Evolutionary conservation across 2,113 vertebrate genomes (phyloP), one percentile per base, ranked within the genome.

Genomic region (Lepisosteus oculatus): DNA sequence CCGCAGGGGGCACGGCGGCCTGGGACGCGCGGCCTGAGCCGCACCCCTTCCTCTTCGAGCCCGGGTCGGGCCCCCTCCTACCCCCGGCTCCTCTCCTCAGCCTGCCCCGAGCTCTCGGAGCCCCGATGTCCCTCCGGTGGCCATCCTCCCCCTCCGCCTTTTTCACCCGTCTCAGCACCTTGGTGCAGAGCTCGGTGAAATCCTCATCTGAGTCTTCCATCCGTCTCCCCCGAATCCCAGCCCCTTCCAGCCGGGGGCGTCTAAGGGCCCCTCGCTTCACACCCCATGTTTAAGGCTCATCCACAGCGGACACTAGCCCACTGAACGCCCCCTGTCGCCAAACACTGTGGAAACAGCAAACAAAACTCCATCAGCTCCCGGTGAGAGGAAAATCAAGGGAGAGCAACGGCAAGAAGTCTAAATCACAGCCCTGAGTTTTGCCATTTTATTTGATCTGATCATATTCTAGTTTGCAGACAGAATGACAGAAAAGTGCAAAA

Each of bases 171-270:
- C 90, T 93, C 61, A 95, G 86, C 63, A 93, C 81, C 80, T 88
- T 95, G 0, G 93, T 88, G 71, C 92, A 93, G 76, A 96, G 85
- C 66, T 95, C 92, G 56, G 88, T 91, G 82, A 98, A 99, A 74
- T 99, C 96, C 79, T 85, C 93, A 43, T 95, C 96, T 0, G 94
- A 95, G 70, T 97, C 95, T 79, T 97, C 94, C 97, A 97, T 97
- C 64, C 65, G 51, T 42, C 51, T 29, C 43, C 12, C n/a, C 44
- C 43, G 5, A n/a, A 45, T 42, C 4, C 45, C 45, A 17, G 17
- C 3, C 13, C 14, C 61, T 15, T 29, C 3, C 14, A 63, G 15
- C 9, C 61, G 59, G n/a, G 47, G 43, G 0, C 15, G 47, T 65
- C 42, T 44, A 11, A 55, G n/a, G 55, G 11, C 29, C 70, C 64